Conservation (phyloP, 2,797 vertebrate species). For the Notolepis coatsorum region DNA sequence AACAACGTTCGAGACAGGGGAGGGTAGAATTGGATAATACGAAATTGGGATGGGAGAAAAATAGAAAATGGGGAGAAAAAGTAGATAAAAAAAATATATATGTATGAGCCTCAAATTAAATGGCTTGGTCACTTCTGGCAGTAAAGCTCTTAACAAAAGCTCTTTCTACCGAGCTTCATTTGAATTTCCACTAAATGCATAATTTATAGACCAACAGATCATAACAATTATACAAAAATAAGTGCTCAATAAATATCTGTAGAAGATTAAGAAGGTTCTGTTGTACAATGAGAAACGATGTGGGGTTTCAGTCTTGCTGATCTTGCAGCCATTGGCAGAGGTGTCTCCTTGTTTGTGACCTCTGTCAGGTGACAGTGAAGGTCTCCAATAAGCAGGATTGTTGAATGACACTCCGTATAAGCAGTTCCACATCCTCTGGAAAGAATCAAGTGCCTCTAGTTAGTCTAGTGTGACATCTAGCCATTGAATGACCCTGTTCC, state of each 20-base stretch:
- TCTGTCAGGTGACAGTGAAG: slow-evolving; percentile 67
- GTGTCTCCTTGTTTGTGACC: slow-evolving; percentile 65
- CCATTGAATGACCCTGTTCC: too few species aligned
- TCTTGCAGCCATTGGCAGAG: slow-evolving; percentile 31
- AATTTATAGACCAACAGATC: too few species aligned
- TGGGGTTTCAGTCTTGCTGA: slow-evolving; percentile 50
- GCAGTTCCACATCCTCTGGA: slow-evolving; percentile 59
- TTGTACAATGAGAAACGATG: not conserved
- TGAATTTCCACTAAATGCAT: not conserved
- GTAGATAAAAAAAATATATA: too few species aligned
- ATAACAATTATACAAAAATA: slow-evolving; percentile 27
- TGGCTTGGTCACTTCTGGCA: slow-evolving; percentile 18
- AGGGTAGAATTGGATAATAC: too few species aligned
- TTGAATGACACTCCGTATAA: slow-evolving; percentile 64
- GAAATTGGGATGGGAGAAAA: too few species aligned
- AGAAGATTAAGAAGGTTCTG: slow-evolving; percentile 11
- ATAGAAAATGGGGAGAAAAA: too few species aligned
- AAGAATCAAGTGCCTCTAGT: slow-evolving; percentile 66
- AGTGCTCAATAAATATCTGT: slow-evolving; percentile 17
- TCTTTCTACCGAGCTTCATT: not conserved
- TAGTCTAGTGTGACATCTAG: not conserved
- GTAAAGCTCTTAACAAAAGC: not conserved
- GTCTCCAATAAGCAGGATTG: slow-evolving; percentile 68
- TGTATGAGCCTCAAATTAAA: slow-evolving; percentile 28
- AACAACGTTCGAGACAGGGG: too few species aligned